Conservation (phyloP, 2,113 vertebrate species). For the Indri indri region DNA sequence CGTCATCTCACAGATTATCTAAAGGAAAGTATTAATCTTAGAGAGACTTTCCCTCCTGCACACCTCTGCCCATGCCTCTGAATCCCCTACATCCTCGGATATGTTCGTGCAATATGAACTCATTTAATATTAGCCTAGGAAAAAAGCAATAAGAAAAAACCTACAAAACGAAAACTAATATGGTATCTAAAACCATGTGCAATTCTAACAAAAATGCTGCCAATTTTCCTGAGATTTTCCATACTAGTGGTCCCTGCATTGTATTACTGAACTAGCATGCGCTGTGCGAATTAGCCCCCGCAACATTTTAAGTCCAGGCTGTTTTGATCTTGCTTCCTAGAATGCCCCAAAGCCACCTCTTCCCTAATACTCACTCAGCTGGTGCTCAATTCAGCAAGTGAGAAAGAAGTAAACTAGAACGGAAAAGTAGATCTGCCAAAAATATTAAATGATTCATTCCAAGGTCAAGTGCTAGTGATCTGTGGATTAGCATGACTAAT, state of each 20-base stretch:
- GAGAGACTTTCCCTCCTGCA: not conserved
- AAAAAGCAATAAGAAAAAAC: slow-evolving; percentile 25
- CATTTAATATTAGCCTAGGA: slow-evolving; percentile 24
- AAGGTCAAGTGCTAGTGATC: slow-evolving; percentile 41
- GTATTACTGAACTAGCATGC: slow-evolving; percentile 23
- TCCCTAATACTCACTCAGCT: slow-evolving; percentile 30
- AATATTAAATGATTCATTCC: slow-evolving; percentile 54
- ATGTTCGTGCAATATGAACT: not conserved
- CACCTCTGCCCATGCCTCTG: not conserved
- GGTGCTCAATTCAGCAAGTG: slow-evolving; percentile 23
- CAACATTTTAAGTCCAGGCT: slow-evolving; percentile 24
- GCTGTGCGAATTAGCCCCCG: not conserved
- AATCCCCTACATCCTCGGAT: not conserved
- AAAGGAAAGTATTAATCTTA: slow-evolving; percentile 22
- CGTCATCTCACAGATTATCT: not conserved
- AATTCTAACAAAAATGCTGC: not conserved
- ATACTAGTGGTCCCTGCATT: not conserved
- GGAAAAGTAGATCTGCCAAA: slow-evolving; percentile 23
- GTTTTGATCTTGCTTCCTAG: slow-evolving; percentile 36
- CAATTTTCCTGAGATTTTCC: slow-evolving; percentile 8
- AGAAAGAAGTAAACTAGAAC: slow-evolving; percentile 42
- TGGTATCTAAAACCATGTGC: not conserved
- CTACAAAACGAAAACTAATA: slow-evolving; percentile 34
- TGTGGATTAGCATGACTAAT: slow-evolving; percentile 32
- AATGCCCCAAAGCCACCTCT: not conserved